A percentile compares a stretch with the other conserved stretches of the same genome.
phyloP scores from a whole-genome alignment of 2,113 vertebrate species.

The Corythornis madagascariensis region DNA sequence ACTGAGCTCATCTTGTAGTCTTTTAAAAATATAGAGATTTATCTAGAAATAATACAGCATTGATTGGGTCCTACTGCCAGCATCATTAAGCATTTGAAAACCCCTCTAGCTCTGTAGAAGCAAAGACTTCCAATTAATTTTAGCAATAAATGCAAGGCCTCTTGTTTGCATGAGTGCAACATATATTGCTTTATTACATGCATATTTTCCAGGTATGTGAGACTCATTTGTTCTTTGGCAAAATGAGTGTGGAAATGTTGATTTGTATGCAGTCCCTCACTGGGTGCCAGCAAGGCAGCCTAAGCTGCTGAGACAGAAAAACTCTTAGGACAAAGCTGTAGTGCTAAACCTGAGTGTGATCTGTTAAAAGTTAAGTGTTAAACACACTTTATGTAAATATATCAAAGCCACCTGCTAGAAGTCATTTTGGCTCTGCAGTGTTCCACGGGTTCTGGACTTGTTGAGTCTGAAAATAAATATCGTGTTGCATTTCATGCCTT shows the following conservation, averaged over 20 bases:
- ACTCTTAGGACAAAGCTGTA: neutral
- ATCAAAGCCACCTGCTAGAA: constrained; percentile 15
- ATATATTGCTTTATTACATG: neutral
- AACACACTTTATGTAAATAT: constrained; percentile 20
- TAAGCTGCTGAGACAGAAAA: neutral
- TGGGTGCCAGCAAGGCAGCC: neutral
- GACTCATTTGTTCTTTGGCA: neutral
- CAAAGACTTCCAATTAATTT: neutral
- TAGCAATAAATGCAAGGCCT: neutral
- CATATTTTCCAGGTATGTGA: neutral
- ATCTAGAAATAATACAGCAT: neutral
- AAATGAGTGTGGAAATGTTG: neutral
- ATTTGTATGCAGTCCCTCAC: neutral
- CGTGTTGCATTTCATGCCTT: neutral
- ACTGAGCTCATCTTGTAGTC: neutral
- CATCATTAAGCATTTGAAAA: neutral
- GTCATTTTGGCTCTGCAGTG: neutral
- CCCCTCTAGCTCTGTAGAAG: neutral
- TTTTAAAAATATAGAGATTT: neutral
- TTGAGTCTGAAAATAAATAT: constrained; percentile 23
- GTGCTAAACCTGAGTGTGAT: neutral
- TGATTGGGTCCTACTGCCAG: neutral
- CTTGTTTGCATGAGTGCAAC: neutral
- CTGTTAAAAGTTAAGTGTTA: neutral
- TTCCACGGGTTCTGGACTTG: constrained; percentile 13